These are phyloP conservation scores for Falcunculus frontatus DNA, from an alignment of 2,113 vertebrate genomes.

Conservation along the genomic window DNA sequence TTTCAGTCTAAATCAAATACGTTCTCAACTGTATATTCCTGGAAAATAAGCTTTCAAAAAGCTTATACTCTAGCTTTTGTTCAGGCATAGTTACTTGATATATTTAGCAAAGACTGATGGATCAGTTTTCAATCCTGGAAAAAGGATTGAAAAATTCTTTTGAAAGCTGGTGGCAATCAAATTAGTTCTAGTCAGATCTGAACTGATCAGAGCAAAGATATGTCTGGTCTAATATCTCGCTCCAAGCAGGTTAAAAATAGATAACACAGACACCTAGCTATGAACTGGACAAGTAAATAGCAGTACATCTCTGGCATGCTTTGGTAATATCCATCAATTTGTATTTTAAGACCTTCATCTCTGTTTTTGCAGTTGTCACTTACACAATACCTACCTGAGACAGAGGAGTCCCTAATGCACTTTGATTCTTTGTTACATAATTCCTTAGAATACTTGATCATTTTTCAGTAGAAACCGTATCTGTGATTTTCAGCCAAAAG, in stretches of 20 bases:
- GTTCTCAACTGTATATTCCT: background rate
- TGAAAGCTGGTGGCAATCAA: background rate
- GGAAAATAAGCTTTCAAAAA: background rate
- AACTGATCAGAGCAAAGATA: background rate
- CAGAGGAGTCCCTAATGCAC: background rate
- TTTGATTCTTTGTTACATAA: background rate
- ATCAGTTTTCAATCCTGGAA: background rate
- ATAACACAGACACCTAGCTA: background rate
- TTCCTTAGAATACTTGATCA: background rate
- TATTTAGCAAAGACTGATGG: background rate
- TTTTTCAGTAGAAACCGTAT: background rate
- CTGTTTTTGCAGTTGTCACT: background rate
- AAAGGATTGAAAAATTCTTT: background rate
- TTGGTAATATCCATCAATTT: background rate
- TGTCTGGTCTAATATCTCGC: background rate
- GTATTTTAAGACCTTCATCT: background rate
- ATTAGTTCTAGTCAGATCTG: background rate
- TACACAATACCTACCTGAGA: background rate
- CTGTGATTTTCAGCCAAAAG: background rate
- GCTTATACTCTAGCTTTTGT: background rate
- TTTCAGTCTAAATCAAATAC: background rate
- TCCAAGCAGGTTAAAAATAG: background rate
- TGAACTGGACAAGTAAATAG: background rate
- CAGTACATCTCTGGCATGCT: background rate
- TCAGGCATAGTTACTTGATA: background rate